Evolutionary conservation across 2,797 vertebrate genomes (phyloP), one percentile per base, ranked within the genome.

Genomic region (Clarias fuscus): DNA sequence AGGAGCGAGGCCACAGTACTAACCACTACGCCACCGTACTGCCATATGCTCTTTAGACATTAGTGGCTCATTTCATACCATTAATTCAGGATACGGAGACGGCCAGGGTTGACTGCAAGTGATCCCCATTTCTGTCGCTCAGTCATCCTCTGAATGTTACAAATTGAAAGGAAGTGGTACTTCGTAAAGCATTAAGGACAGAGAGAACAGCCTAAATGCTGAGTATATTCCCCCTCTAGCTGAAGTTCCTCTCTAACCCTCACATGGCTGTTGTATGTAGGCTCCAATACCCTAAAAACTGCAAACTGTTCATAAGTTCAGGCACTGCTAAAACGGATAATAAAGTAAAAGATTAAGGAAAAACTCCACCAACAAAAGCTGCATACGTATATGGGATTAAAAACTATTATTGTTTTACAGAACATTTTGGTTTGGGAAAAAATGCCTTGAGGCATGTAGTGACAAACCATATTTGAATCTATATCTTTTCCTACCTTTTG

Each of bases 91-190:
- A 86, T 83, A 73, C 75, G 27, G 65, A 83, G 73, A 87, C 83
- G 76, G 62, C 68, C 82, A 85, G 53, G 84, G 83, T 84, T 88
- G 89, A 81, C 79, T 90, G 84, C 85, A 86, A 88, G 85, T 79
- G 78, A 83, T 86, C 53, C 67, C 78, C 10, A 24, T 61, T 82
- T 68, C 70, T 76, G 82, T 76, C 84, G 40, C 76, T 87, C 82
- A 90, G 71, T 78, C 82, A 78, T 81, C 40, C 64, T 80, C 37
- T 84, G 33, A 88, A 80, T 33, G 24, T 85, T 86, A 85, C 68
- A 86, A 89, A 83, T 76, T 59, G 75, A 76, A 15, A 27, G 56
- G 30, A 84, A 84, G 33, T 80, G 72, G 71, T 75, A 76, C 84
- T 87, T 90, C 64, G 43, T 48, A 82, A 62, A 58, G 78, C 37